Conservation (phyloP, 2,113 vertebrate genomes). For the Paramormyrops kingsleyae region DNA sequence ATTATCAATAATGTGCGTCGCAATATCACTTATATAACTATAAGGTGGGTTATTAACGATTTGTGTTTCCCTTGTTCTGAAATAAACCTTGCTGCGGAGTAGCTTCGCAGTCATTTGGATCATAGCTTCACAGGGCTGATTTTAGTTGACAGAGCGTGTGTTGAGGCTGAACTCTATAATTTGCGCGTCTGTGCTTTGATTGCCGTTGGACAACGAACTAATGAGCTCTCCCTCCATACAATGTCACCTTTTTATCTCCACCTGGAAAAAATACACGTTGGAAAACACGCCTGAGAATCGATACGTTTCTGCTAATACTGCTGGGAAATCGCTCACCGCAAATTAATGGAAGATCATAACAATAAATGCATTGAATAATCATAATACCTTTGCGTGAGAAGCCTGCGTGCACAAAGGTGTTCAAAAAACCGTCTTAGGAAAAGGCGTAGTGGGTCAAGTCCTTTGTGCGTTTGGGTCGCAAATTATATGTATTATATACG, state of each 20-base stretch:
- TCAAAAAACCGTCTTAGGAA: neutral
- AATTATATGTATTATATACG: neutral
- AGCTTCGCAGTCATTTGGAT: conserved; percentile 67
- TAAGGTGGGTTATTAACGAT: neutral
- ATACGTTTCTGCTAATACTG: neutral
- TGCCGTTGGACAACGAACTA: conserved; percentile 81
- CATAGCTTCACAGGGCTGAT: conserved; percentile 67
- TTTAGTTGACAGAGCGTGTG: conserved; percentile 84
- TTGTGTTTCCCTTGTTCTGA: neutral
- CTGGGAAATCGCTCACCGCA: neutral
- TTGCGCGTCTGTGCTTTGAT: conserved; percentile 85
- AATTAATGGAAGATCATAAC: neutral
- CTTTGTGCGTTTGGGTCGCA: neutral
- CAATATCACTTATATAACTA: neutral
- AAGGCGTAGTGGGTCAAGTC: neutral
- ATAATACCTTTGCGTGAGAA: neutral
- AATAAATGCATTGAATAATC: neutral
- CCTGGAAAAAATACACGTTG: conserved; percentile 49
- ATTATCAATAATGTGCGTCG: neutral
- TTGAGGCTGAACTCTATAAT: conserved; percentile 79
- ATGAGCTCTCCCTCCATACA: conserved; percentile 78
- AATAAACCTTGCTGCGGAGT: neutral
- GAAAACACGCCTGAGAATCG: conserved; percentile 35
- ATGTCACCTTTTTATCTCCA: conserved; percentile 86
- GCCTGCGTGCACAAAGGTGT: neutral